Percentiles rank a stretch among this genome's conserved stretches.
Evolutionary conservation across 2,113 vertebrate genomes (phyloP).

Genomic region (Rhinopomastus cyanomelas): DNA sequence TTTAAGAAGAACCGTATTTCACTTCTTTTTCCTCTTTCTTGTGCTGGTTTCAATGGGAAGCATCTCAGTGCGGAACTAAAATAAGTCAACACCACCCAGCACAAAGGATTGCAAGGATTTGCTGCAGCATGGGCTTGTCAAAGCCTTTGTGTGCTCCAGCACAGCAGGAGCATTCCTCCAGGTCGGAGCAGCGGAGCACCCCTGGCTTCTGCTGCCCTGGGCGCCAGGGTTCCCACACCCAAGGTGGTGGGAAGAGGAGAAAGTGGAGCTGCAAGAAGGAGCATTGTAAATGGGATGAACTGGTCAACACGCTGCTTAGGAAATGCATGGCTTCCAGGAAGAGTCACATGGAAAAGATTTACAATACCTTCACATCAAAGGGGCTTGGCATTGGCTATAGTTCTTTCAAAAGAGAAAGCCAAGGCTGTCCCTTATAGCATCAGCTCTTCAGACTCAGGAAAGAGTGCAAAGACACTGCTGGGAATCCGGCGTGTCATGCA

Average conservation of each 20-base stretch:
- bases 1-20: neutral
- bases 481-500: neutral
- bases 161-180: constrained; percentile 54
- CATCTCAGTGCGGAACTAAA: constrained; percentile 40
- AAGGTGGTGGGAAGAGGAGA: constrained; percentile 39
- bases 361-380: constrained; percentile 44
- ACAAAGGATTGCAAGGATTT: constrained; percentile 61
- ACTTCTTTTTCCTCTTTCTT: neutral
- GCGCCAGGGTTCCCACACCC: constrained; percentile 20
- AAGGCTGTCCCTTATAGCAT: neutral
- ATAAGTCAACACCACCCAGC: constrained; percentile 36
- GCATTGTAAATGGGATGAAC: constrained; percentile 44
- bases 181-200: neutral
- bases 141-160: constrained; percentile 52
- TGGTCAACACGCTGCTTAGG: constrained; percentile 1
- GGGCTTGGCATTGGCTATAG: neutral
- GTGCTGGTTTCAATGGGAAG: neutral
- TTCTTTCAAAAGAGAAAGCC: constrained; percentile 8
- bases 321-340: constrained; percentile 30
- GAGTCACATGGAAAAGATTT: constrained; percentile 32
- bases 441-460: neutral
- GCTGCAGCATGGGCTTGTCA: constrained; percentile 56
- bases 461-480: neutral
- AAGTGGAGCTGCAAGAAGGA: neutral
- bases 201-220: neutral